These are phyloP conservation scores for Coptodon bakossiorum DNA, from an alignment of 2,113 vertebrate species.

Conservation along the genomic window DNA sequence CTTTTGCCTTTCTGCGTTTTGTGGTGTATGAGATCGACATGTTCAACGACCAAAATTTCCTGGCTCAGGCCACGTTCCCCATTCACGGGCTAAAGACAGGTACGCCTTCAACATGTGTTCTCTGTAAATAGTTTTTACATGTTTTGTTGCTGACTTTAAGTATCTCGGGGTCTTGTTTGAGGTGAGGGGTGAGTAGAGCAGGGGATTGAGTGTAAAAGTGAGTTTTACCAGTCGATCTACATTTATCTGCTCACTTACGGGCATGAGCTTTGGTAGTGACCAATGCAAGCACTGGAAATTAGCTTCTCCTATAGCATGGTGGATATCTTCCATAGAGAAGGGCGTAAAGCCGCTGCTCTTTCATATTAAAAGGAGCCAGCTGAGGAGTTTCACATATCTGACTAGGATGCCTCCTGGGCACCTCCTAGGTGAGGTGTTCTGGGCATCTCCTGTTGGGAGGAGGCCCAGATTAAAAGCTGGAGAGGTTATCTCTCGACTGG, in stretches of 20 bases:
- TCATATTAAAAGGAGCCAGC: background rate
- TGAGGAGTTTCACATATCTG: background rate
- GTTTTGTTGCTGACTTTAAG: background rate
- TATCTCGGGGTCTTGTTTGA: background rate
- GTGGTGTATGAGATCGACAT: slow-evolving; percentile 98
- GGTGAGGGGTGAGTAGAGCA: background rate
- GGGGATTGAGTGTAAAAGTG: background rate
- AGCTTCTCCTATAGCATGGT: background rate
- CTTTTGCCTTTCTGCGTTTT: slow-evolving; percentile 92
- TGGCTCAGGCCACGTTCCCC: slow-evolving; percentile 93
- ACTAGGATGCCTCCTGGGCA: background rate
- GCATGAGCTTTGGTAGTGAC: background rate
- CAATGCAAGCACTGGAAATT: background rate
- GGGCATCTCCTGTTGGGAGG: background rate
- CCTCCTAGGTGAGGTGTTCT: background rate
- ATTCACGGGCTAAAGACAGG: slow-evolving; percentile 91
- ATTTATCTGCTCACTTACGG: background rate
- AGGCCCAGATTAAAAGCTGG: background rate
- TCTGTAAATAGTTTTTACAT: background rate
- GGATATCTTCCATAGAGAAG: background rate
- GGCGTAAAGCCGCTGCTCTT: background rate
- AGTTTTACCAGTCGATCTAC: background rate
- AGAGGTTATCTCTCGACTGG: background rate
- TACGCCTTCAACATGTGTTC: slow-evolving; percentile 28
- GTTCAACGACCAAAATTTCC: slow-evolving; percentile 97